Conservation (phyloP, 2,797 vertebrate genomes). For the Mionectes olivaceus region DNA sequence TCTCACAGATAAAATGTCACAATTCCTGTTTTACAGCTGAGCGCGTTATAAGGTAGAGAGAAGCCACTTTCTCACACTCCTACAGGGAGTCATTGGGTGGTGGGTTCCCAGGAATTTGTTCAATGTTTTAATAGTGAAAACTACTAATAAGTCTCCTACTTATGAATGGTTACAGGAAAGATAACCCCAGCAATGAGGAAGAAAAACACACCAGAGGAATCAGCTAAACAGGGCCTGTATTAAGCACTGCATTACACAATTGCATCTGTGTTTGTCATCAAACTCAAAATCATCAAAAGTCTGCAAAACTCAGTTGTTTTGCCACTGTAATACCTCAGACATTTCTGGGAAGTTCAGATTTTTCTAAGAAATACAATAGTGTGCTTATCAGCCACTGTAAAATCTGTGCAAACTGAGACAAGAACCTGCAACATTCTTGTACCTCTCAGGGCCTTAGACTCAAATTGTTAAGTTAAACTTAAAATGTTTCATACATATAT, state of each 20-base stretch:
- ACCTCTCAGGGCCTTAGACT: neutral
- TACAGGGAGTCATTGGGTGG: neutral
- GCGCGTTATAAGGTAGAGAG: neutral
- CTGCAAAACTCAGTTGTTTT: slow-evolving; percentile 5
- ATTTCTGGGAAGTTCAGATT: slow-evolving; percentile 35
- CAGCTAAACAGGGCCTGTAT: neutral
- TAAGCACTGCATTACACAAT: neutral
- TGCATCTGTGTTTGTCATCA: slow-evolving; percentile 29
- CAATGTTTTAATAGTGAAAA: neutral
- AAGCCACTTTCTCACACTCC: neutral
- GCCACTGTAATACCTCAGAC: slow-evolving; percentile 13
- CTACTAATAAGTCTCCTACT: neutral
- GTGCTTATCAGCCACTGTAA: slow-evolving; percentile 10
- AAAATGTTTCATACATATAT: neutral
- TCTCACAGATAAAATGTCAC: neutral
- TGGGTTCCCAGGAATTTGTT: neutral
- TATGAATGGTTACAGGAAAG: neutral
- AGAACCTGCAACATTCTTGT: neutral
- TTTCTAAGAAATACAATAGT: slow-evolving; percentile 37
- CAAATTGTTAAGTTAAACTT: neutral
- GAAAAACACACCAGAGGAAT: neutral
- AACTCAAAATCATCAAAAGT: neutral
- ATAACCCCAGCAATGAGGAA: neutral
- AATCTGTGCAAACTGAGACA: neutral
- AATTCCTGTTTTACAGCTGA: neutral